These are phyloP conservation scores for Hyphantria cunea DNA, from an alignment of 1,140 invertebrate species.

Conservation along the genomic window DNA sequence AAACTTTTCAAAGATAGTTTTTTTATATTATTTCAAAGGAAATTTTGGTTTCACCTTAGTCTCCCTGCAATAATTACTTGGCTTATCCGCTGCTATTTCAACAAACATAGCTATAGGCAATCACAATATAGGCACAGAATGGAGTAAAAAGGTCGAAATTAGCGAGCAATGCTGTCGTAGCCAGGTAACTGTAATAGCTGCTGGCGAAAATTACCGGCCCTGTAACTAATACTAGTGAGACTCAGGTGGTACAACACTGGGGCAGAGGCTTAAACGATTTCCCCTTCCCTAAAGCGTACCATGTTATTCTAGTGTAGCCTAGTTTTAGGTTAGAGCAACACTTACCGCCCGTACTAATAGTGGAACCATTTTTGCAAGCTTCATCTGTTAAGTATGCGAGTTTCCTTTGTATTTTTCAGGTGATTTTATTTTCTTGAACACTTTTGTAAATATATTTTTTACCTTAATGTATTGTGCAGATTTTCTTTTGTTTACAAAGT, in stretches of 20 bases:
- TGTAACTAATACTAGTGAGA: constrained; percentile 40
- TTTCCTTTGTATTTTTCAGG: constrained; percentile 10
- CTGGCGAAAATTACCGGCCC: constrained; percentile 43
- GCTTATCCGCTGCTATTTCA: background rate
- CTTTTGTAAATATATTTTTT: constrained; percentile 8
- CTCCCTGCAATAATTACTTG: background rate
- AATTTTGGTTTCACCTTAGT: too few species aligned
- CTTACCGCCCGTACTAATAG: constrained; percentile 23
- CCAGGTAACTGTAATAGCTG: constrained; percentile 21
- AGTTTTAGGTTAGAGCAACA: constrained; percentile 41
- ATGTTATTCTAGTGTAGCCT: constrained; percentile 40
- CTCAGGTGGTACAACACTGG: constrained; percentile 47
- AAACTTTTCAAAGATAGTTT: too few species aligned
- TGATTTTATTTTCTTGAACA: background rate
- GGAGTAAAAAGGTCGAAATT: constrained; percentile 24
- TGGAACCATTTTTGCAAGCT: constrained; percentile 16
- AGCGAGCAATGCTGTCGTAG: constrained; percentile 21
- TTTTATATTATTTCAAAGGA: too few species aligned
- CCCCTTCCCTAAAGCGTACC: constrained; percentile 36
- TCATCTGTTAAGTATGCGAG: constrained; percentile 18
- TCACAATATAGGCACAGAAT: background rate
- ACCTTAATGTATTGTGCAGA: background rate
- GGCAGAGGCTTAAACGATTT: constrained; percentile 51
- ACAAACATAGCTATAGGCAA: constrained; percentile 3
- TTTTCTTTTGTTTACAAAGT: background rate